Evolutionary conservation across 1,140 invertebrate genomes (phyloP), one percentile per base, ranked within the genome.

Genomic region (Akabosia matsudoensis): DNA sequence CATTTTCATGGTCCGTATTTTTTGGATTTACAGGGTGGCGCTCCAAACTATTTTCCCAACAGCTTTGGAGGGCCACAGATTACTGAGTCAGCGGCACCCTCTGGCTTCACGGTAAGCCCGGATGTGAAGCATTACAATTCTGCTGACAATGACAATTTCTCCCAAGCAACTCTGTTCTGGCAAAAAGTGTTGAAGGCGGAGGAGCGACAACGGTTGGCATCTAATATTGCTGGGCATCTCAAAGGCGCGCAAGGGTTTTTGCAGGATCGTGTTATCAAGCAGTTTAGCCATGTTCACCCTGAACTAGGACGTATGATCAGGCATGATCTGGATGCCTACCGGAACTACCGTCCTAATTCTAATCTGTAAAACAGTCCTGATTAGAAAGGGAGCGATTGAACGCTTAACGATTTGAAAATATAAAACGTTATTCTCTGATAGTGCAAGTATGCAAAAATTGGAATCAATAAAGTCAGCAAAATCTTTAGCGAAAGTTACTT

Each of bases 41-140:
- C 92, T 16, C 97, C 97, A 0, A 97, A 97, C 85, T 98, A 98
- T 84, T 97, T 90, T 87, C 97, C 97, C 0, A 98, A 98, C 85
- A 97, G 95, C 77, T 99, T 98, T 85, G 86, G 86, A 77, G 96
- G 95, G 0, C 94, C 95, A 0, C 84, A 88, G 33, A 89, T 90
- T 34, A 74, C 76, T 31, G 86, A 87, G 0, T 82, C 88, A 52
- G 87, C 86, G 73, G 85, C 88, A 16, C 71, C 56, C 14, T 76
- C 70, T 18, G 81, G 81, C 16, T 86, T 75, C 56, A 54, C 70
- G n/a, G 24, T 79, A 0, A 37, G 34, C 22, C 78, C 78, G 16
- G 80, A 81, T 56, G 79, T 81, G 30, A 54, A 79, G 61, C 84
- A 96, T 70, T 93, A 92, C 83, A 92, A 97, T 80, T 90, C 90